These are phyloP conservation scores for Calvadosia cruxmelitensis DNA, from an alignment of 30 jellyfish, hydroid and myxozoan genomes.

Conservation along the genomic window DNA sequence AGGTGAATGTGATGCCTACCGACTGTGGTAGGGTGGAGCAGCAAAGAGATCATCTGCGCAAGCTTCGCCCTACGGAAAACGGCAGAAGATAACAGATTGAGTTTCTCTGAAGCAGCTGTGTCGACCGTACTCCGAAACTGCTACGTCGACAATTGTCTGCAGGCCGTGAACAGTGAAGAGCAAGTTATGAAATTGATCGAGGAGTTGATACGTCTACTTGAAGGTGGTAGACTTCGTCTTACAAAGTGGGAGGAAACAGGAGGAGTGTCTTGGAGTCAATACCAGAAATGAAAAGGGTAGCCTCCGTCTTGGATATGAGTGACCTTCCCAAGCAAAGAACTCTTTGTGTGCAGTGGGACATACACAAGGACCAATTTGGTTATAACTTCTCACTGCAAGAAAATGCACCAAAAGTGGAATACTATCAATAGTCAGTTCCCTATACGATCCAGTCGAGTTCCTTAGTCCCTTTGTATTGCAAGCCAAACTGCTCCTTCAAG, in stretches of 20 bases:
- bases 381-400: not conserved
- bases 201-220: not conserved
- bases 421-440: not conserved
- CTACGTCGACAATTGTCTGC: not conserved
- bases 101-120: too few relatives aligned
- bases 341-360: not conserved
- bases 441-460: not conserved
- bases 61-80: conserved; percentile 5
- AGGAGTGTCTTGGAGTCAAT: not conserved
- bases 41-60: too few relatives aligned
- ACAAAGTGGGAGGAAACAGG: not conserved
- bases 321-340: not conserved
- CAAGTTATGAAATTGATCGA: not conserved
- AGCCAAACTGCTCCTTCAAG: not conserved
- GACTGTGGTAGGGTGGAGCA: too few relatives aligned
- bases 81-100: too few relatives aligned
- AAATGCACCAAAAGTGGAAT: not conserved
- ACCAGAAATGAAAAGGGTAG: not conserved
- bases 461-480: not conserved
- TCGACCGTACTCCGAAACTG: too few relatives aligned
- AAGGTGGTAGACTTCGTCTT: not conserved
- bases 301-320: not conserved
- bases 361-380: not conserved
- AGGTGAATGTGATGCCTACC: not conserved
- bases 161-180: not conserved